Evolutionary conservation across 2,797 vertebrate genomes (phyloP), one percentile per base, ranked within the genome.

Genomic region (Triplophysa yarkandensis): DNA sequence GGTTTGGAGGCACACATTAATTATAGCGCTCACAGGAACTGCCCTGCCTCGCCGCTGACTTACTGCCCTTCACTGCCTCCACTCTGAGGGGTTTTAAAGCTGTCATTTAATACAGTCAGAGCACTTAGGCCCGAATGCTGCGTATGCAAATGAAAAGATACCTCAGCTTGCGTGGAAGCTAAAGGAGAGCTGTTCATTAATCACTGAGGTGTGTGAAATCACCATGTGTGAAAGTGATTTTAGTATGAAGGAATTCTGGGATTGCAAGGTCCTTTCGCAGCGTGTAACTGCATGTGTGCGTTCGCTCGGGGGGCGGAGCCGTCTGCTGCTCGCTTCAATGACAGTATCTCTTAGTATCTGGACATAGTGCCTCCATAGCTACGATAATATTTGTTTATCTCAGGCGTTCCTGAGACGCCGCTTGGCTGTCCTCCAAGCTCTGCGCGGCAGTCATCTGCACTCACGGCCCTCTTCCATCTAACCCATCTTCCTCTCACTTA

Each of bases 331-430:
- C 82, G 83, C 83, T 88, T 88, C 86, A 86, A 87, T 89, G 90
- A 92, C 90, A 89, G 83, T 89, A 92, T 91, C 91, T 90, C 87
- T 89, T 87, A 88, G 87, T 89, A 91, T 90, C 89, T 81, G 83
- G 87, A 92, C 89, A 86, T 88, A 87, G 90, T 86, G 89, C 87
- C 88, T 89, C 87, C 87, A 84, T 71, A 74, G 65, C 87, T 86
- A 85, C 84, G 89, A 90, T 92, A 90, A 91, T 90, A 87, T 89
- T 85, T 85, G 88, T 90, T 90, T 90, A 91, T 91, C 88, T 78
- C 54, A 52, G 17, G 39, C 34, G 10, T 69, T 68, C 32, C 5
- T 46, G 52, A 65, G 61, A 60, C 57, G 41, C 54, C 66, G 68
- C 55, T 64, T 30, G 70, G 80, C 48, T 79, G 21, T 50, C 43